phyloP scores from a whole-genome alignment of 2,797 vertebrate species.

The Numenius phaeopus region DNA sequence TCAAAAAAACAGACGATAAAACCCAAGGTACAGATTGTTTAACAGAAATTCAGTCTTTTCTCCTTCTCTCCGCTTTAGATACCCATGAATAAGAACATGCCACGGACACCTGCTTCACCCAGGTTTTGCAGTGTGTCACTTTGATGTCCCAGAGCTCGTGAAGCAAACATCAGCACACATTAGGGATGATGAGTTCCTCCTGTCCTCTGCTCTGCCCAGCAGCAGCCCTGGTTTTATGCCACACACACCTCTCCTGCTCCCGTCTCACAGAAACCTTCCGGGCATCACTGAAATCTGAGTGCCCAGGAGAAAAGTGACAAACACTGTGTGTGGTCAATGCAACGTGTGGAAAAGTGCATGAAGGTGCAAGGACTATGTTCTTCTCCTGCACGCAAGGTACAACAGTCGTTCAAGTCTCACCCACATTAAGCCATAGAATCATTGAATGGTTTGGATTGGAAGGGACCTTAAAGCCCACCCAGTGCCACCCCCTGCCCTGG shows the following conservation, averaged over 20 bases:
- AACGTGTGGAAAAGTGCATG: accelerated
- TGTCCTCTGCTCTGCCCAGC: not conserved
- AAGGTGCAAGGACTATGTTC: not conserved
- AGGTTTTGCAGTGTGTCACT: not conserved
- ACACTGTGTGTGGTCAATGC: accelerated
- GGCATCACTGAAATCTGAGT: accelerated
- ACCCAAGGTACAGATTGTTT: not conserved
- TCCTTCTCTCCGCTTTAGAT: not conserved
- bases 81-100: not conserved
- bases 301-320: not conserved
- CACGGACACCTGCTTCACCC: not conserved
- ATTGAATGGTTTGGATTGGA: not conserved
- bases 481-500: not conserved
- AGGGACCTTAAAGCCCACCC: not conserved
- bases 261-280: not conserved
- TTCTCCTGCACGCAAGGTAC: accelerated
- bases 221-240: not conserved
- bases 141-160: not conserved
- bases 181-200: not conserved
- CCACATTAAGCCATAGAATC: not conserved
- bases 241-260: not conserved
- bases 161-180: not conserved
- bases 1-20: not conserved
- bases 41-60: not conserved
- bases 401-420: not conserved